Evolutionary conservation across 2,888 invertebrate species (phyloP), one percentile per base, ranked within the genome.

Genomic region (Coremacera marginata): DNA sequence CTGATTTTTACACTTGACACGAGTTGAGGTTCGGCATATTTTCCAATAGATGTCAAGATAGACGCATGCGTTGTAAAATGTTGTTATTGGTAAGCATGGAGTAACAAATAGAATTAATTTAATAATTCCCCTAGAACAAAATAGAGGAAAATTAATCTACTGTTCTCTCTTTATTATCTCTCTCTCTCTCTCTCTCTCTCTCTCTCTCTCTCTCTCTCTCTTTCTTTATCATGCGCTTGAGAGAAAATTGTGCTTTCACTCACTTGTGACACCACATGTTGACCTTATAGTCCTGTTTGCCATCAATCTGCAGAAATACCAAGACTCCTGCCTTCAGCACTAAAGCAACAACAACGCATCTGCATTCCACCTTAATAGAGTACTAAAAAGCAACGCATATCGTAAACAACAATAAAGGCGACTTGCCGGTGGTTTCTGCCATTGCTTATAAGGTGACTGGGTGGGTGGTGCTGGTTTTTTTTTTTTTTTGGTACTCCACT

Each of bases 1-100:
- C 80, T 82, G 82, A 75, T 78, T 78, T 51, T 63, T 62, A 77
- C 67, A 65, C 3, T 67, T 72, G n/a, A 19, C 14, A 57, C 44
- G 9, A 19, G 55, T 16, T 19, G 27, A 63, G 27, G 51, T 74
- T 79, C 70, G 68, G 70, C 60, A 34, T 5, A 70, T 25, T 52
- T 44, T 25, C 57, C 68, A 76, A 31, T 16, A 63, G 49, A 5
- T 51, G 27, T 57, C 60, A 51, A 70, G 25, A 37, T 51, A 37
- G 62, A 68, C 7, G 72, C 73, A 67, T 74, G 68, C 67, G 62
- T 31, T 52, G 70, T 11, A 77, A 51, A 70, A n/a, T 44, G 14
- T 44, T 14, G 44, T 44, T 44, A 44, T 44, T 44, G 44, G 44
- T 44, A 11, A 1, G 7, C 11, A 44, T 11, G 44, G 3, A 31